Evolutionary conservation across 1,140 invertebrate species (phyloP).

Genomic region (Delia radicum): DNA sequence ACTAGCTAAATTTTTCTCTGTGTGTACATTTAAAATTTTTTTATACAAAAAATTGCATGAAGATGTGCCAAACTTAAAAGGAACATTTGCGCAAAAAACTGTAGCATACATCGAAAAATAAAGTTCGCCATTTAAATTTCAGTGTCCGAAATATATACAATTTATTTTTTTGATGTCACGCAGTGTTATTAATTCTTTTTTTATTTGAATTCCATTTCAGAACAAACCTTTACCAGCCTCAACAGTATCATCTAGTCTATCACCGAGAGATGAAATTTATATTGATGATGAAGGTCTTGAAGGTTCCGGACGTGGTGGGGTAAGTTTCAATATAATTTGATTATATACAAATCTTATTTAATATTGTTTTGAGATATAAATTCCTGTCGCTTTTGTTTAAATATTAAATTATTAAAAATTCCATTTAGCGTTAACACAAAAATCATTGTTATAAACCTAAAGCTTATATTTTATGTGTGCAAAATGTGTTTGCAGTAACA

Average conservation of each 20-base stretch:
- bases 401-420: neutral
- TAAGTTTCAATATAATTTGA: slow-evolving; percentile 37
- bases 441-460: too few relatives aligned
- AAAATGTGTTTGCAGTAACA: neutral
- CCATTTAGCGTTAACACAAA: too few relatives aligned
- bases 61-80: too few relatives aligned
- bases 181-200: neutral
- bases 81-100: too few relatives aligned
- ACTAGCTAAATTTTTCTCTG: too few relatives aligned
- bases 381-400: neutral
- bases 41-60: too few relatives aligned
- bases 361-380: too few relatives aligned
- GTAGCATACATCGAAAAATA: too few relatives aligned
- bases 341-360: neutral
- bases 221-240: slow-evolving; percentile 42
- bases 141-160: too few relatives aligned
- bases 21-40: too few relatives aligned
- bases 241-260: slow-evolving; percentile 28
- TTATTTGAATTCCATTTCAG: slow-evolving; percentile 37
- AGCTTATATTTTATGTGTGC: neutral
- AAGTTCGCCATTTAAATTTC: too few relatives aligned
- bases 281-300: slow-evolving; percentile 58
- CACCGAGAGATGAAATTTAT: slow-evolving; percentile 54
- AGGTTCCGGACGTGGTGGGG: slow-evolving; percentile 58
- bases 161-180: too few relatives aligned